Evolutionary conservation across 2,113 vertebrate species (phyloP), one percentile per base, ranked within the genome.

Genomic region (Apteryx owenii): DNA sequence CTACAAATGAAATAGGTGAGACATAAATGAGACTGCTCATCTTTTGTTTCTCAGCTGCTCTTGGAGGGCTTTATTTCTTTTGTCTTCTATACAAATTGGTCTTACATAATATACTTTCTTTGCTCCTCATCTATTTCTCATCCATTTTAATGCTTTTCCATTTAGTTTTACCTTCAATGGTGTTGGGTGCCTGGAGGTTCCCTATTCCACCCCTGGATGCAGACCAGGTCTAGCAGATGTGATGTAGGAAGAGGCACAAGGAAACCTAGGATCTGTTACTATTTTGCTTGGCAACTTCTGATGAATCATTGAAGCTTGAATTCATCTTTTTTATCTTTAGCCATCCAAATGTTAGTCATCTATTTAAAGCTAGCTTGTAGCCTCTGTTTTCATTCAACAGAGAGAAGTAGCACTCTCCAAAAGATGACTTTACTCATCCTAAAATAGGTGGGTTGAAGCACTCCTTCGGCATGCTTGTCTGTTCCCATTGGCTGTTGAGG

Each of bases 1-100:
- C 76, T 94, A 83, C 91, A 95, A 95, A 85, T 94, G 58, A 93
- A 95, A 91, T 89, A 91, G 46, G 64, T 94, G 71, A 83, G 84
- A 65, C 33, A 64, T 88, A 94, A 91, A 91, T 83, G 60, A 96
- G 79, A 71, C 5, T 12, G 11, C 76, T 95, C 68, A 75, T 86
- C 54, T 89, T 60, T 69, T 85, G 77, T 77, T 91, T 95, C 61
- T 86, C 79, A 50, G 73, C 64, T 85, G 33, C 33, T 85, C 11
- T 56, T 85, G 60, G 40, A 85, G 89, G 28, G 64, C 85, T 89
- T 86, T 85, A 21, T 40, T 81, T 91, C 89, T 93, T 88, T 50
- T 88, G 36, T 64, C 81, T 80, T 2, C 60, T 38, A 1, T 78
- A 54, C 75, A 73, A n/a, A 78, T 92, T 88, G 88, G 36, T 89